Evolutionary conservation across 2,113 vertebrate species (phyloP).

Genomic region (Coreoperca whiteheadi): DNA sequence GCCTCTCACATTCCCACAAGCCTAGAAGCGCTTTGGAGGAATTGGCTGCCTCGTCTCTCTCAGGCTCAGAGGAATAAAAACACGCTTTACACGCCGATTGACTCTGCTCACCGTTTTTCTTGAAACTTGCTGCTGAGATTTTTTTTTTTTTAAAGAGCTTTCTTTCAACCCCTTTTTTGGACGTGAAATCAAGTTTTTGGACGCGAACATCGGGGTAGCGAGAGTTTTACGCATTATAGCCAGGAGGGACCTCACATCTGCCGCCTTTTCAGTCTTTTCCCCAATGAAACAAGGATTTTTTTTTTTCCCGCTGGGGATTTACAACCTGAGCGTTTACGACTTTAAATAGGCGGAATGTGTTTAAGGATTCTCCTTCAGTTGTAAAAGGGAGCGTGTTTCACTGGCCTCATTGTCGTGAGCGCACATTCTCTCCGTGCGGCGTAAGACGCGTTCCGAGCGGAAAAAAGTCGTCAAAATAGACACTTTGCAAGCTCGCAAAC

Average conservation of each 20-base stretch:
- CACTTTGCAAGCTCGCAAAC: not conserved
- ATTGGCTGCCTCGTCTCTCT: slow-evolving; percentile 49
- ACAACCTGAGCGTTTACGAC: slow-evolving; percentile 10
- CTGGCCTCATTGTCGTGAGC: slow-evolving; percentile 38
- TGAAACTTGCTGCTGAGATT: not conserved
- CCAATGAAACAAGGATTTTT: not conserved
- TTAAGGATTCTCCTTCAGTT: slow-evolving; percentile 32
- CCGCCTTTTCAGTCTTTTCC: not conserved
- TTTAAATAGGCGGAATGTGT: slow-evolving; percentile 15
- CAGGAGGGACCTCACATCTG: not conserved
- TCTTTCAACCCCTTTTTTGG: not conserved
- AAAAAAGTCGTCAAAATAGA: slow-evolving; percentile 14
- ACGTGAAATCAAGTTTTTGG: slow-evolving; percentile 48
- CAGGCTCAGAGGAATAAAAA: slow-evolving; percentile 42
- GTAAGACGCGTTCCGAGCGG: slow-evolving; percentile 32
- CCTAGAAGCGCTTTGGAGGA: slow-evolving; percentile 52
- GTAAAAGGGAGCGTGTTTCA: slow-evolving; percentile 30
- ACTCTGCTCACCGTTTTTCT: not conserved
- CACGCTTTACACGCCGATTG: not conserved
- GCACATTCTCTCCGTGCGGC: slow-evolving; percentile 42
- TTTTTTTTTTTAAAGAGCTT: not conserved
- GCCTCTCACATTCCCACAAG: slow-evolving; percentile 61
- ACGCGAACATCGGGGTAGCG: not conserved
- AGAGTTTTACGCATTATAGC: slow-evolving; percentile 58
- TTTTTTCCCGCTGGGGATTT: not conserved